Base-by-base conservation (phyloP, 2,797 vertebrate species). In the Myiotriccus ornatus region DNA sequence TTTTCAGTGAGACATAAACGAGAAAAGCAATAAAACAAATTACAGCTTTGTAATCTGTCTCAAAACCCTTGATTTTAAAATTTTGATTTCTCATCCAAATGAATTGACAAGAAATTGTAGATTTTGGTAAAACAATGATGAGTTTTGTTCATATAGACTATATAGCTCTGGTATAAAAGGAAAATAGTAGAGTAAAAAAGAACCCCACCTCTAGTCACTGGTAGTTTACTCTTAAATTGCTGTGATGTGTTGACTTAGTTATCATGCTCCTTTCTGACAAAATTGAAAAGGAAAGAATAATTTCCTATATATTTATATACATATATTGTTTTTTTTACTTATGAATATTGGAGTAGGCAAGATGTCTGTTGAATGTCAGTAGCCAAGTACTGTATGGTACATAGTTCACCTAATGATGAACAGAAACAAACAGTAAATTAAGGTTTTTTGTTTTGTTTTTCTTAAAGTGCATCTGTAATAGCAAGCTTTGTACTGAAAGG, bases 201-300 rank as follows among this genome's bases (percentile, higher is more conserved):
- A 64, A 4, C 0, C 1, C 1, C 32, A 13, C 11, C 37, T 19
- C 8, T 55, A 19, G 19, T 59, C 6, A 55, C 13, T 30, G 34
- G 3, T 49, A 49, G 14, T 74, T 80, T 15, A 14, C 30, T 78
- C 32, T 28, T 53, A 75, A 84, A 49, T 6, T 71, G 7, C 41
- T 86, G 25, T 56, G 63, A 39, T 6, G 4, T 41, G 5, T 47
- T 47, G 21, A 17, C 15, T 70, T 60, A 52, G 27, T 71, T 56
- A 25, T 24, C 20, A 10, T 32, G 32, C 2, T 47, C 3, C 75
- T 90, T 89, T 73, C 35, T 75, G 32, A 84, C 46, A 78, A 86
- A 95, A 78, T 21, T 23, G 7, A 68, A 71, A 89, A 56, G n/a
- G 19, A 79, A 74, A 63, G 6, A 50, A 37, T 10, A 20, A 24